Percentiles rank a stretch among this genome's conserved stretches.
These are phyloP conservation scores for Bradypodion pumilum DNA, from an alignment of 2,797 vertebrate species.

Conservation along the genomic window DNA sequence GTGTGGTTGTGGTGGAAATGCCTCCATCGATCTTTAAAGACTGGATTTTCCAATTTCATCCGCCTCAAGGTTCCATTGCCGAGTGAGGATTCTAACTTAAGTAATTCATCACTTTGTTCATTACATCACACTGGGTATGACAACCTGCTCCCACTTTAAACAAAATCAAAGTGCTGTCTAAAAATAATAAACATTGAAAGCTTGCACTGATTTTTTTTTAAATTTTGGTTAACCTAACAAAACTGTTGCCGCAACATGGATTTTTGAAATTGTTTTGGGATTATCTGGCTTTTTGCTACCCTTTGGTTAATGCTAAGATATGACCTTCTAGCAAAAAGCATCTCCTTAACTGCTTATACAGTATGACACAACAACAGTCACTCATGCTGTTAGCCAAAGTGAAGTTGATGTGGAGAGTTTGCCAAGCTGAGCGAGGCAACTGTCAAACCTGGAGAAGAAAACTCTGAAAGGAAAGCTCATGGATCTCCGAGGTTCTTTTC, in stretches of 20 bases:
- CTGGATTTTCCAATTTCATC: too few species aligned
- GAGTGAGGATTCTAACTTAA: too few species aligned
- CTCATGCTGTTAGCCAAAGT: constrained; percentile 27
- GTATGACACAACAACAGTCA: constrained; percentile 16
- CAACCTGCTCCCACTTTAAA: not conserved
- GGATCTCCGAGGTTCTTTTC: constrained; percentile 49
- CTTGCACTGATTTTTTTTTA: too few species aligned
- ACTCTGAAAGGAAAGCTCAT: constrained; percentile 51
- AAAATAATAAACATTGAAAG: not conserved
- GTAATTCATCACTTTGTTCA: not conserved
- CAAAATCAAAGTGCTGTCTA: not conserved
- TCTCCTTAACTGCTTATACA: not conserved
- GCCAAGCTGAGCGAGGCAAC: constrained; percentile 35
- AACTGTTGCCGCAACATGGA: too few species aligned
- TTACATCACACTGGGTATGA: not conserved
- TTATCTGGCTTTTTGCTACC: too few species aligned
- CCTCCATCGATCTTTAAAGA: too few species aligned
- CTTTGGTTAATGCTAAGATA: not conserved
- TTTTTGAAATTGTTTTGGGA: too few species aligned
- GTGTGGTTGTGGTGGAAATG: too few species aligned
- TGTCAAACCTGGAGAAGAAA: constrained; percentile 41
- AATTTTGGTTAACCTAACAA: too few species aligned
- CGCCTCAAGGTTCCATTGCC: too few species aligned
- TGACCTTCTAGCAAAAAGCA: not conserved
- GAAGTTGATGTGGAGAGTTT: constrained; percentile 17